phyloP scores from a whole-genome alignment of 2,113 vertebrate species.

The Lycocorax pyrrhopterus region DNA sequence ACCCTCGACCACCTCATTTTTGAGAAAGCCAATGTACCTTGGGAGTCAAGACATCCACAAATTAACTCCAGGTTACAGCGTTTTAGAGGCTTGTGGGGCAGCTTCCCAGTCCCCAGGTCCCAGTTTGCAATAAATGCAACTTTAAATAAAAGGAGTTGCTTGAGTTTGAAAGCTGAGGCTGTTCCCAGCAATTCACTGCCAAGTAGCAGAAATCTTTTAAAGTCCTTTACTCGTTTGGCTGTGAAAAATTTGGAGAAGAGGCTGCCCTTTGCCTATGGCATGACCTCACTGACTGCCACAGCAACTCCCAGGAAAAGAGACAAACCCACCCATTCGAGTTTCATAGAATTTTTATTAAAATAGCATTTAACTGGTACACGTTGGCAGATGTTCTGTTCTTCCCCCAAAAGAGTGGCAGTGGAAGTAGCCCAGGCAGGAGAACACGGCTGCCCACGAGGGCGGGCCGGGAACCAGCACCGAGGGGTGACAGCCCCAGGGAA shows the following conservation, averaged over 20 bases:
- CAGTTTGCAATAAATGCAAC: not conserved
- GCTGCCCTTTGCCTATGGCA: not conserved
- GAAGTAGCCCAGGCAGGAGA: constrained; percentile 17
- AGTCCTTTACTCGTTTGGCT: not conserved
- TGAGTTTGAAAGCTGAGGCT: not conserved
- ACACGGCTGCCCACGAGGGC: not conserved
- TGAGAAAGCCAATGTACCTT: not conserved
- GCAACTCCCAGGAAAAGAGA: not conserved
- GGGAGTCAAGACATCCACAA: too few relatives aligned
- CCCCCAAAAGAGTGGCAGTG: not conserved
- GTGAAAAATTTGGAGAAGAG: not conserved
- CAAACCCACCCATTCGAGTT: not conserved
- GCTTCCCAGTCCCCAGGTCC: not conserved
- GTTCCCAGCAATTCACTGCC: not conserved
- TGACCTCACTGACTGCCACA: not conserved
- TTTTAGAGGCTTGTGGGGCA: not conserved
- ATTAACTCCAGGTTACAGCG: rapidly evolving
- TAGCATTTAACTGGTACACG: constrained; percentile 62
- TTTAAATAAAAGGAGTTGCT: not conserved
- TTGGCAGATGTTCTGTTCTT: constrained; percentile 53
- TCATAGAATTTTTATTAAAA: constrained; percentile 74
- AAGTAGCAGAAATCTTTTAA: too few relatives aligned
- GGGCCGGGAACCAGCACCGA: not conserved
- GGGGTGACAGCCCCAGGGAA: not conserved
- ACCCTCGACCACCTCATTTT: not conserved